A percentile compares a stretch with the other conserved stretches of the same genome.
phyloP scores from a whole-genome alignment of 2,888 invertebrate genomes.

The Acholoe squamosa region DNA sequence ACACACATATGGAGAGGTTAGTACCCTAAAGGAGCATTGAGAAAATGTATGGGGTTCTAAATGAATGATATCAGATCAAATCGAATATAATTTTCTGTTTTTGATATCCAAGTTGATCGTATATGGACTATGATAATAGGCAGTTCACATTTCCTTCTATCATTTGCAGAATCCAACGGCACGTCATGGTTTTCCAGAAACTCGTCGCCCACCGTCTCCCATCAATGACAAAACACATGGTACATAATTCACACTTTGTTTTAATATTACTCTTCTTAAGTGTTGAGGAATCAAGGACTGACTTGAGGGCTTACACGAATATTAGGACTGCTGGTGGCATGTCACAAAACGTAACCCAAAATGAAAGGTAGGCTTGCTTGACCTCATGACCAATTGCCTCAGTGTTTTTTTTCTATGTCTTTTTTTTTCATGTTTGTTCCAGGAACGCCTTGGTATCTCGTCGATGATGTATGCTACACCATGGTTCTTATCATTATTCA shows the following conservation, averaged over 20 bases:
- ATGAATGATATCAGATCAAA: too few relatives aligned
- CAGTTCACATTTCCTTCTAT: not conserved
- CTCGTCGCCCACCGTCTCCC: slow-evolving; percentile 62
- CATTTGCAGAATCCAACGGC: slow-evolving; percentile 63
- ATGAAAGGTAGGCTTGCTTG: too few relatives aligned
- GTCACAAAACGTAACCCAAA: too few relatives aligned
- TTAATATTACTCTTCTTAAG: too few relatives aligned
- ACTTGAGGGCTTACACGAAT: too few relatives aligned
- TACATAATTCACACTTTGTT: not conserved
- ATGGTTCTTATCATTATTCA: slow-evolving; percentile 70
- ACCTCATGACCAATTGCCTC: too few relatives aligned
- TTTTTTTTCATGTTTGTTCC: not conserved
- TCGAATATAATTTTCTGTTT: not conserved
- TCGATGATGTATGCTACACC: slow-evolving; percentile 69
- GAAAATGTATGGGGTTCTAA: too few relatives aligned
- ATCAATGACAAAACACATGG: slow-evolving; percentile 61
- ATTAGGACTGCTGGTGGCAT: too few relatives aligned
- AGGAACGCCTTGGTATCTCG: slow-evolving; percentile 24
- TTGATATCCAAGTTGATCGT: too few relatives aligned
- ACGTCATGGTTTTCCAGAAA: slow-evolving; percentile 65
- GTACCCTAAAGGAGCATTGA: not conserved
- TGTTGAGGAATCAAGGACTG: too few relatives aligned
- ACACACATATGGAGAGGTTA: slow-evolving; percentile 66
- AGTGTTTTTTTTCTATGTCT: too few relatives aligned
- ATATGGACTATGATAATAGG: too few relatives aligned